phyloP scores from a whole-genome alignment of 2,888 invertebrate species.

The Ichneumon xanthorius region DNA sequence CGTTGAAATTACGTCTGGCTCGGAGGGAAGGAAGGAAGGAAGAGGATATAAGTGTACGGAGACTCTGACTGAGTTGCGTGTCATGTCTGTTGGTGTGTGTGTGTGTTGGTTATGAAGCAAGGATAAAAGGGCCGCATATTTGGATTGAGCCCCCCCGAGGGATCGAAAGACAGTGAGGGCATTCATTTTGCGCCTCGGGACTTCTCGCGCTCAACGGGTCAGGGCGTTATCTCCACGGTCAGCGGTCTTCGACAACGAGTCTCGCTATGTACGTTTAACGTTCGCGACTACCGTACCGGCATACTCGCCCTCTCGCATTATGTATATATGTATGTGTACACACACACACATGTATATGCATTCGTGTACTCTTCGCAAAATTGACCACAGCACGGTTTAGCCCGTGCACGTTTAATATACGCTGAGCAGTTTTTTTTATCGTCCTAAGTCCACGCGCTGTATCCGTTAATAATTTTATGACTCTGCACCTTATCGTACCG shows the following conservation, averaged over 20 bases:
- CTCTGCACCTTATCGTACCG: conserved; percentile 7
- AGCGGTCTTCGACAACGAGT: conserved; percentile 82
- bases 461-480: conserved; percentile 39
- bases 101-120: conserved; percentile 21
- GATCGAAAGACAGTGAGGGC: conserved; percentile 81
- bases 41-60: background rate
- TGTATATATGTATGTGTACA: background rate
- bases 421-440: conserved; percentile 16
- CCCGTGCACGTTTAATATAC: conserved; percentile 26
- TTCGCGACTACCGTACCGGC: conserved; percentile 60
- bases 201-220: conserved; percentile 82
- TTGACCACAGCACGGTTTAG: conserved; percentile 18
- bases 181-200: conserved; percentile 80
- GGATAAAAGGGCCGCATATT: conserved; percentile 75
- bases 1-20: conserved; percentile 37
- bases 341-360: background rate
- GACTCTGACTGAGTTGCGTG: conserved; percentile 63
- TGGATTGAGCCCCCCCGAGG: conserved; percentile 69
- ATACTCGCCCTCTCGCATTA: conserved; percentile 72
- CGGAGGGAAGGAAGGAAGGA: conserved; percentile 33
- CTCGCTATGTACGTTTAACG: conserved; percentile 75
- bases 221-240: conserved; percentile 84
- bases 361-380: background rate
- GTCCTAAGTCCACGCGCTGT: conserved; percentile 12
- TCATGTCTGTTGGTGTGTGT: conserved; percentile 47